Percentiles rank a stretch among this genome's conserved stretches.
These are phyloP conservation scores for Aelia acuminata DNA, from an alignment of 2,888 invertebrate species.

Conservation along the genomic window DNA sequence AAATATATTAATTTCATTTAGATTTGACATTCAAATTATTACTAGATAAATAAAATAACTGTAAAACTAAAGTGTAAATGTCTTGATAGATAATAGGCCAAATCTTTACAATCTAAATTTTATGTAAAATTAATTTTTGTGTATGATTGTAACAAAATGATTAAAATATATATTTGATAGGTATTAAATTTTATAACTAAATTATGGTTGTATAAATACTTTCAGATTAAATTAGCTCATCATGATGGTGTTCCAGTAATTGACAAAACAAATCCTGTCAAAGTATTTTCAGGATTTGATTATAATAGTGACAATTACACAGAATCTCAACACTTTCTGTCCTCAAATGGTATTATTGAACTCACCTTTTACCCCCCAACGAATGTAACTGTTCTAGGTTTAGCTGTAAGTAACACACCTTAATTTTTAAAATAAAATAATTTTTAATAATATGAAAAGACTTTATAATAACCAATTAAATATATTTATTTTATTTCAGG, in stretches of 20 bases:
- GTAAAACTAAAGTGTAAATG: too few relatives aligned
- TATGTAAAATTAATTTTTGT: too few relatives aligned
- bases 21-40: too few relatives aligned
- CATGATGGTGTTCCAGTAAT: constrained; percentile 80
- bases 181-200: neutral
- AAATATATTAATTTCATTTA: too few relatives aligned
- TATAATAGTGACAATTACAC: constrained; percentile 74
- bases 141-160: too few relatives aligned
- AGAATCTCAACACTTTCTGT: constrained; percentile 73
- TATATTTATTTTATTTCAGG: constrained; percentile 70
- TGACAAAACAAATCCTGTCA: constrained; percentile 74
- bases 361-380: constrained; percentile 76
- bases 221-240: constrained; percentile 76
- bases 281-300: constrained; percentile 76
- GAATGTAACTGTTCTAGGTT: constrained; percentile 77
- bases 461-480: constrained; percentile 54
- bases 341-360: constrained; percentile 77
- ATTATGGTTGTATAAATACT: constrained; percentile 17
- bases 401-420: constrained; percentile 74
- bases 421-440: neutral
- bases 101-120: too few relatives aligned
- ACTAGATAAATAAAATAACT: too few relatives aligned
- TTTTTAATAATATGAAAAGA: constrained; percentile 47
- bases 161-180: neutral
- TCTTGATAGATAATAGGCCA: too few relatives aligned